Conservation (phyloP, 2,113 vertebrate species). For the Myrmecobius fasciatus region DNA sequence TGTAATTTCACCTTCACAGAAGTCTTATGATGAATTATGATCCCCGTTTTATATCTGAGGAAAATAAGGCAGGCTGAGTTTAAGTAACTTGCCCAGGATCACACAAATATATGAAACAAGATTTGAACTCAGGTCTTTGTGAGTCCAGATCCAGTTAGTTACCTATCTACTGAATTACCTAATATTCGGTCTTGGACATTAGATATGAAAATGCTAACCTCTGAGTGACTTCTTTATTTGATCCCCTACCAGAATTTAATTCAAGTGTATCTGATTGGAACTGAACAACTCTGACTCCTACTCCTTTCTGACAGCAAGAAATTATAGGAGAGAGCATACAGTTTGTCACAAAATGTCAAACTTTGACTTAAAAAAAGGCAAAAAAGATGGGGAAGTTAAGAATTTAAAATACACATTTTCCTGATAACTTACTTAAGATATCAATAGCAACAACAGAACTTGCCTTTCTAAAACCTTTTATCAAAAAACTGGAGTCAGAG, state of each 20-base stretch:
- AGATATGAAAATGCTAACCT: constrained; percentile 59
- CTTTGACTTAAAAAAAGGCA: background rate
- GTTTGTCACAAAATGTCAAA: constrained; percentile 71
- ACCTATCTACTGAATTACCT: background rate
- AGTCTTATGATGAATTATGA: background rate
- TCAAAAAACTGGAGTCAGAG: constrained; percentile 8
- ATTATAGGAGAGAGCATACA: constrained; percentile 76
- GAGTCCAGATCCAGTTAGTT: background rate
- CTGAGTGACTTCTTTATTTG: constrained; percentile 38
- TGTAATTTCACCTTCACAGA: background rate
- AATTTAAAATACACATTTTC: background rate
- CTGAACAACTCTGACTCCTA: constrained; percentile 79
- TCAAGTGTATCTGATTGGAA: constrained; percentile 73
- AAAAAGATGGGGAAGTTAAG: constrained; percentile 17
- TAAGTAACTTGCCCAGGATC: background rate
- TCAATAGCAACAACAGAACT: background rate
- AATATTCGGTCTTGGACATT: constrained; percentile 67
- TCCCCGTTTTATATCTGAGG: background rate
- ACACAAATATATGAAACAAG: background rate
- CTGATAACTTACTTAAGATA: background rate
- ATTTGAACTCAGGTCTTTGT: background rate
- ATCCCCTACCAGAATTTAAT: constrained; percentile 59
- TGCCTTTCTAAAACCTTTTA: constrained; percentile 35
- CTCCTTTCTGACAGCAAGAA: constrained; percentile 82
- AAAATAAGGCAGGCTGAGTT: background rate